Evolutionary conservation across 2,888 invertebrate species (phyloP).

Genomic region (Torymus tubicola): DNA sequence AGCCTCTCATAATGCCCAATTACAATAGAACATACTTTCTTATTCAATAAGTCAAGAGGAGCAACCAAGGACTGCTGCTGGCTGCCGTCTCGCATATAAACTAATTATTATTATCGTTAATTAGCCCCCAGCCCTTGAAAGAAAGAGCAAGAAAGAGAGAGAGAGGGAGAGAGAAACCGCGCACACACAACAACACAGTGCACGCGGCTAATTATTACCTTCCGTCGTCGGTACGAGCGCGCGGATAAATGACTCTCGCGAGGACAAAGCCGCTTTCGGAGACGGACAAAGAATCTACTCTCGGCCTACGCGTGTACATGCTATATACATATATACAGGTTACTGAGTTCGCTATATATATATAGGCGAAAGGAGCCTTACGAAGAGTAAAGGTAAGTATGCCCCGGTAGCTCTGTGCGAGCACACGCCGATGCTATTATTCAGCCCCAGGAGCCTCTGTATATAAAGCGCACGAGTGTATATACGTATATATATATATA

Average conservation of each 20-base stretch:
- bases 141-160: background rate
- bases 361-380: background rate
- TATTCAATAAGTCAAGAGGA: slow-evolving; percentile 40
- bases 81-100: slow-evolving; percentile 11
- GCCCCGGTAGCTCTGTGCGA: background rate
- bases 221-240: background rate
- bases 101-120: slow-evolving; percentile 50
- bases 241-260: slow-evolving; percentile 39
- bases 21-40: slow-evolving; percentile 45
- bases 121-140: slow-evolving; percentile 7
- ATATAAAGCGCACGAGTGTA: too few relatives aligned
- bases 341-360: too few relatives aligned
- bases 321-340: too few relatives aligned
- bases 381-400: background rate
- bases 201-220: slow-evolving; percentile 30
- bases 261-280: slow-evolving; percentile 10
- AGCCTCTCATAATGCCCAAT: slow-evolving; percentile 45
- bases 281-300: too few relatives aligned
- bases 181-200: too few relatives aligned
- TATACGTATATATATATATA: too few relatives aligned
- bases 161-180: background rate
- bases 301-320: too few relatives aligned
- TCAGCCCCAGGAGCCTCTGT: background rate
- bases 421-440: background rate
- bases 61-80: background rate